These are phyloP conservation scores for Salvator merianae DNA, from an alignment of 2,113 vertebrate species.

Conservation along the genomic window DNA sequence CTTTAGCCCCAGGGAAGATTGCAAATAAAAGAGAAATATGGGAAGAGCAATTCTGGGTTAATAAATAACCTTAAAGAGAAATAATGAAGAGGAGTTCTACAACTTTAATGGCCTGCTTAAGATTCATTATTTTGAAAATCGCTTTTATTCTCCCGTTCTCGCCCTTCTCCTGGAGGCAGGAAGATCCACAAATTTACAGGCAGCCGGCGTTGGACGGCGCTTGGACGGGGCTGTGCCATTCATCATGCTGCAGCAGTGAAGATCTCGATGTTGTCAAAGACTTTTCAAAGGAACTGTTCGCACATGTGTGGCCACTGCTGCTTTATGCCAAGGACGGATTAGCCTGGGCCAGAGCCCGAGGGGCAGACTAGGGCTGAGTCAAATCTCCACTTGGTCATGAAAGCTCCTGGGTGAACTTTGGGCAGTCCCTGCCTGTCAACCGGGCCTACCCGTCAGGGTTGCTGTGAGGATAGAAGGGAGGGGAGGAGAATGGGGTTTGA, in stretches of 20 bases:
- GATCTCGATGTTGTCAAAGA: background rate
- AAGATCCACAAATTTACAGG: background rate
- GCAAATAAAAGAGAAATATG: slow-evolving; percentile 72
- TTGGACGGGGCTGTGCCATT: background rate
- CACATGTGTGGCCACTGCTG: background rate
- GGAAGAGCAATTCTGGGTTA: slow-evolving; percentile 56
- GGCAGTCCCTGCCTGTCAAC: no score
- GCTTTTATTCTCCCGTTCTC: background rate
- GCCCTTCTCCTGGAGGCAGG: background rate
- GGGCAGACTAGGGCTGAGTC: background rate
- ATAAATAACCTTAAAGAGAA: slow-evolving; percentile 77
- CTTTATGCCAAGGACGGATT: background rate
- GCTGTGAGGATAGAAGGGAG: no score
- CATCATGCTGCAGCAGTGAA: no score
- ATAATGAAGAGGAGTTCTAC: slow-evolving; percentile 66
- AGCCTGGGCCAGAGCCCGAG: background rate
- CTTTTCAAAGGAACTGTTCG: background rate
- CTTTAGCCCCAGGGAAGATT: slow-evolving; percentile 69
- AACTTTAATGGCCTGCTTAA: slow-evolving; percentile 62
- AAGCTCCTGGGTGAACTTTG: no score
- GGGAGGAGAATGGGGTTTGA: no score
- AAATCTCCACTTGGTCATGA: no score
- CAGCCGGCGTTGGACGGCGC: background rate
- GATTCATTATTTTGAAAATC: slow-evolving; percentile 42
- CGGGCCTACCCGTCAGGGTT: no score